Conservation (phyloP, 2,888 invertebrate species). For the Polydesmus complanatus region DNA sequence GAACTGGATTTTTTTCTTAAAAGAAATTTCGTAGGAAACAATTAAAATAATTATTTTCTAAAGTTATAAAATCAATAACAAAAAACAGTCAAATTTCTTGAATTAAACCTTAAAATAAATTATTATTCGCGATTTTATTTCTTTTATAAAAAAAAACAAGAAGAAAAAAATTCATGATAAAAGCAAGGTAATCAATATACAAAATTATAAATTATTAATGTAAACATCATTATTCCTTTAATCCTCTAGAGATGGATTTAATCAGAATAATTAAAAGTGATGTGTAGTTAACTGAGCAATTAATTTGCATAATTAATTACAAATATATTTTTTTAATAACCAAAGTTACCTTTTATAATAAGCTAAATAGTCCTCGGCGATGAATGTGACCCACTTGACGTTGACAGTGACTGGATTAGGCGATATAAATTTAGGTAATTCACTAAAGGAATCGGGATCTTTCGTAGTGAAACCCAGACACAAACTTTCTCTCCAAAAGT, state of each 20-base stretch:
- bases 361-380: slow-evolving; percentile 8
- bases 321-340: neutral
- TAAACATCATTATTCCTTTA: too few species aligned
- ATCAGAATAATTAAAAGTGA: too few species aligned
- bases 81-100: neutral
- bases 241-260: too few species aligned
- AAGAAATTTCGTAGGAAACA: neutral
- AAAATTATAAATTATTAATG: too few species aligned
- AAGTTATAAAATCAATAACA: neutral
- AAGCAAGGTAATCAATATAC: too few species aligned
- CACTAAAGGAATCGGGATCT: slow-evolving; percentile 3
- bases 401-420: slow-evolving; percentile 5
- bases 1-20: too few species aligned
- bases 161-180: too few species aligned
- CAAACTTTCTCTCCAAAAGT: slow-evolving; percentile 12
- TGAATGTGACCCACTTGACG: slow-evolving; percentile 11
- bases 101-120: neutral
- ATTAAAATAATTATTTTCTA: neutral
- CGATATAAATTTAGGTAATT: slow-evolving; percentile 12
- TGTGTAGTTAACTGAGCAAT: neutral
- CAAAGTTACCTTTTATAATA: slow-evolving; percentile 11
- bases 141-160: too few species aligned
- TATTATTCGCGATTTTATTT: too few species aligned
- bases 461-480: slow-evolving; percentile 13
- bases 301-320: neutral